phyloP scores from a whole-genome alignment of 2,888 invertebrate genomes.

The Gandaritis pyraliata region DNA sequence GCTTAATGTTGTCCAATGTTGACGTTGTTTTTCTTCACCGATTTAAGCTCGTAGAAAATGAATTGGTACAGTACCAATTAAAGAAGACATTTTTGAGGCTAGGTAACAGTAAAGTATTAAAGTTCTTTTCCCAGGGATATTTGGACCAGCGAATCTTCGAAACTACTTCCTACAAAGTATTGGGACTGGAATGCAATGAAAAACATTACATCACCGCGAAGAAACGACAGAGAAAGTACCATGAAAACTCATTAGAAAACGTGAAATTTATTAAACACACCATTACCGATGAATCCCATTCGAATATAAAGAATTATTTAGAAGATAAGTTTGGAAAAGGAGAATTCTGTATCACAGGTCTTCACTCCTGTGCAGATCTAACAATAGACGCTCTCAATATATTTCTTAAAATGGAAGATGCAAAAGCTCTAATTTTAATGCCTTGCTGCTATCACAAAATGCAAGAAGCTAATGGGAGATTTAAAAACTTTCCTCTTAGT shows the following conservation, averaged over 20 bases:
- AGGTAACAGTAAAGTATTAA: too few species aligned
- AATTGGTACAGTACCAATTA: too few species aligned
- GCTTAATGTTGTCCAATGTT: too few species aligned
- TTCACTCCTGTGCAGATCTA: conserved; percentile 92
- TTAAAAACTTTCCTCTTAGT: conserved; percentile 88
- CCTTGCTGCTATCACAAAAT: conserved; percentile 93
- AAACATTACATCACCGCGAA: conserved; percentile 83
- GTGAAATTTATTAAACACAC: conserved; percentile 86
- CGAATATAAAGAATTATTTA: conserved; percentile 69
- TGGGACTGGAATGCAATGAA: conserved; percentile 87
- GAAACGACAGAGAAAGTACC: conserved; percentile 82
- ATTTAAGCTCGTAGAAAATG: too few species aligned
- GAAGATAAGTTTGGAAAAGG: conserved; percentile 63
- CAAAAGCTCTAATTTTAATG: conserved; percentile 86
- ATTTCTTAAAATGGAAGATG: conserved; percentile 84
- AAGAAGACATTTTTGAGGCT: too few species aligned
- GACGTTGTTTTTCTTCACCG: too few species aligned
- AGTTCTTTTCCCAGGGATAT: conserved; percentile 85
- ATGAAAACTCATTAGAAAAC: conserved; percentile 74
- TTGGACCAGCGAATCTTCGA: conserved; percentile 87
- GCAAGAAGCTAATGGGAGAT: conserved; percentile 55
- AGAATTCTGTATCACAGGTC: conserved; percentile 80
- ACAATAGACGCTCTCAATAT: conserved; percentile 87
- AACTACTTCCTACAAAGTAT: conserved; percentile 83
- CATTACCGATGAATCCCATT: conserved; percentile 79